phyloP scores from a whole-genome alignment of 2,113 vertebrate genomes.

The Brienomyrus brachyistius region DNA sequence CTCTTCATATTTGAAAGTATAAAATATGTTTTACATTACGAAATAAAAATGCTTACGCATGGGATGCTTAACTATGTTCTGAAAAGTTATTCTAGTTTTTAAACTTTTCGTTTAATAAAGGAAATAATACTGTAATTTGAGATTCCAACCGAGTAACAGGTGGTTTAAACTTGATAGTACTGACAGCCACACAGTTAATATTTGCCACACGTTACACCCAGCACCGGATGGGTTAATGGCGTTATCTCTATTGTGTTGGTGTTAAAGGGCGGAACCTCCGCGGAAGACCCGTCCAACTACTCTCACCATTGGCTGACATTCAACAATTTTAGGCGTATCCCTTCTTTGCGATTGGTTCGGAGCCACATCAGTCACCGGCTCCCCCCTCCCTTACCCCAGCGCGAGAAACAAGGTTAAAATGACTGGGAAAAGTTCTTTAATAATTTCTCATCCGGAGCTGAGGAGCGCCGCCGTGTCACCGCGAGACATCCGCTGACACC shows the following conservation, averaged over 20 bases:
- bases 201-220: neutral
- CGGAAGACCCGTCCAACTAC: conserved; percentile 41
- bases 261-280: neutral
- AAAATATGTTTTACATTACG: neutral
- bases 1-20: neutral
- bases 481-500: neutral
- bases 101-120: neutral
- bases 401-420: conserved; percentile 50
- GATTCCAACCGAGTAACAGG: neutral
- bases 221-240: conserved; percentile 21
- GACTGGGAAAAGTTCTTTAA: conserved; percentile 57
- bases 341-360: conserved; percentile 44
- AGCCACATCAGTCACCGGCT: conserved; percentile 24
- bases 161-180: neutral
- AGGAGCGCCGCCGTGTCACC: neutral
- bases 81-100: neutral
- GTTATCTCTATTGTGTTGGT: conserved; percentile 3
- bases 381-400: conserved; percentile 12
- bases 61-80: neutral
- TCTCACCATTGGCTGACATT: conserved; percentile 39
- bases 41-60: neutral
- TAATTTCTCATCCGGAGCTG: conserved; percentile 28
- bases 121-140: neutral
- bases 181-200: neutral
- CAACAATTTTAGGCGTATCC: neutral